phyloP scores from a whole-genome alignment of 2,113 vertebrate genomes.

The Trinectes maculatus region DNA sequence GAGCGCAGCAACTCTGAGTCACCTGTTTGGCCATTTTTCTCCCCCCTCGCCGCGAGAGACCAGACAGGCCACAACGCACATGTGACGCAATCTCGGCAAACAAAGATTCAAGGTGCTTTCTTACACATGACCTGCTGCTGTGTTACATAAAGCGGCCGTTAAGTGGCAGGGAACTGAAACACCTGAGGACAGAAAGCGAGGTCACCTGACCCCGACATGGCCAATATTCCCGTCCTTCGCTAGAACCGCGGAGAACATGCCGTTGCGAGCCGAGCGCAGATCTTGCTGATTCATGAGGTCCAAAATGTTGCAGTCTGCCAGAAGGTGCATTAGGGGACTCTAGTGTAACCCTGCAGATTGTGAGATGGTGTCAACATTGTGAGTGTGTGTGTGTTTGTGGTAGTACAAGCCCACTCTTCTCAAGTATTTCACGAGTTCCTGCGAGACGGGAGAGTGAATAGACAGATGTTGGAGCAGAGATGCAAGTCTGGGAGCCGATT shows the following conservation, averaged over 20 bases:
- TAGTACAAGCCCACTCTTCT: background rate
- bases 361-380: slow-evolving; percentile 12
- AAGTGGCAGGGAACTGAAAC: background rate
- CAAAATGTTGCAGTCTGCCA: slow-evolving; percentile 4
- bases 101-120: slow-evolving; percentile 72
- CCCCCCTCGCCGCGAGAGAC: slow-evolving; percentile 21
- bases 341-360: background rate
- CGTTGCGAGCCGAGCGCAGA: background rate
- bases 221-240: too few species aligned
- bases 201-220: too few species aligned
- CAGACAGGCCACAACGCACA: slow-evolving; percentile 43
- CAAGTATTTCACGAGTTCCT: slow-evolving; percentile 24
- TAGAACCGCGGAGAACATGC: background rate
- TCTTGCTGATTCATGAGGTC: background rate
- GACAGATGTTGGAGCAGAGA: slow-evolving; percentile 32
- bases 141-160: slow-evolving; percentile 69
- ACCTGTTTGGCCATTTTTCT: slow-evolving; percentile 48
- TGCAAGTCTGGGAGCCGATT: background rate
- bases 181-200: background rate
- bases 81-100: slow-evolving; percentile 70
- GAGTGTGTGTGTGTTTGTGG: slow-evolving; percentile 15
- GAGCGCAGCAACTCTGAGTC: slow-evolving; percentile 55
- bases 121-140: slow-evolving; percentile 54
- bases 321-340: slow-evolving; percentile 7
- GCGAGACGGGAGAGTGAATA: slow-evolving; percentile 11